Percentiles rank a stretch among this genome's conserved stretches.
phyloP scores from a whole-genome alignment of 2,888 invertebrate genomes.

The Gymnoscelis rufifasciata region DNA sequence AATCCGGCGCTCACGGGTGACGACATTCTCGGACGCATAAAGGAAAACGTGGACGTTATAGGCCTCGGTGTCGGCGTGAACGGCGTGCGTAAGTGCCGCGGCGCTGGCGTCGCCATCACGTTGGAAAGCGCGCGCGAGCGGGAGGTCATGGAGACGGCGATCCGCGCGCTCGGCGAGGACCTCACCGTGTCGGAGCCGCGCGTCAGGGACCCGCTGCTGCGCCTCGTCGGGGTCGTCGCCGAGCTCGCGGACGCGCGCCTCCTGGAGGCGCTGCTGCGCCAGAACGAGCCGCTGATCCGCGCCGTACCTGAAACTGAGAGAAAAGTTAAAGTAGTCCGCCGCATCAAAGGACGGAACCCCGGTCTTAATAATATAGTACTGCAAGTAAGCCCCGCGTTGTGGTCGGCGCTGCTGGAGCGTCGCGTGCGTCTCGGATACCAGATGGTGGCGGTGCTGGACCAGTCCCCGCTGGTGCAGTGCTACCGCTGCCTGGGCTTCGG shows the following conservation, averaged over 20 bases:
- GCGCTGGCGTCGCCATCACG: no score
- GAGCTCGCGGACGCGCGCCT: background rate
- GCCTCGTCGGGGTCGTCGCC: no score
- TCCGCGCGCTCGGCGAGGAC: background rate
- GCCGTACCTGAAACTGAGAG: no score
- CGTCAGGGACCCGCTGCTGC: background rate
- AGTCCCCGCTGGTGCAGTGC: conserved; percentile 5
- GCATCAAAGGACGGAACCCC: background rate
- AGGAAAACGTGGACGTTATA: no score
- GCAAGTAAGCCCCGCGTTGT: conserved; percentile 1
- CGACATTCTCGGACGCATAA: no score
- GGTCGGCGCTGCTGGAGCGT: background rate
- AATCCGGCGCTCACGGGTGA: no score
- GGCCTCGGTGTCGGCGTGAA: no score
- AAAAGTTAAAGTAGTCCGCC: background rate
- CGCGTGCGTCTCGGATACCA: conserved; percentile 6
- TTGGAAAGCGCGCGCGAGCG: no score
- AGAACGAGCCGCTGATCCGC: background rate
- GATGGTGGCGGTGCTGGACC: conserved; percentile 2
- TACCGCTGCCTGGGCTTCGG: conserved; percentile 8
- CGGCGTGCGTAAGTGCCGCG: no score
- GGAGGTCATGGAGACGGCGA: no score
- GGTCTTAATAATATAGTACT: background rate
- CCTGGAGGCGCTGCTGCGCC: background rate
- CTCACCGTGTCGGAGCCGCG: background rate